Conservation (phyloP, 2,888 invertebrate genomes). For the Toxonevra muliebris region DNA sequence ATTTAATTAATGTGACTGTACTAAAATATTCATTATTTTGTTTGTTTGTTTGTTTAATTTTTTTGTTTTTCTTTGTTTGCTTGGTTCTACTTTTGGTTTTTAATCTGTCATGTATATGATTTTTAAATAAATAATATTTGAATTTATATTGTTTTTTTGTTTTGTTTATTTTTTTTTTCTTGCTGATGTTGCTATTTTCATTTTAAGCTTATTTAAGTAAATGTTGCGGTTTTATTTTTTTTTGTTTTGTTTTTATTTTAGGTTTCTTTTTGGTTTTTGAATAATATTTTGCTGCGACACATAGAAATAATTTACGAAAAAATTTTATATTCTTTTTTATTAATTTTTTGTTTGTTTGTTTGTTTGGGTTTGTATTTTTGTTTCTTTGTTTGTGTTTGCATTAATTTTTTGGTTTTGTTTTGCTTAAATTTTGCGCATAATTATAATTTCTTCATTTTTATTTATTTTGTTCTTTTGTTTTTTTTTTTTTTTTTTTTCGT, state of each 20-base stretch:
- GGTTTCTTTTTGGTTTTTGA: too few relatives aligned
- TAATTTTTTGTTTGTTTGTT: too few relatives aligned
- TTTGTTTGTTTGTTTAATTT: too few relatives aligned
- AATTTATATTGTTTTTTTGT: background rate
- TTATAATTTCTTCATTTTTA: background rate
- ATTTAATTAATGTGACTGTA: too few relatives aligned
- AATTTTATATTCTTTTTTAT: too few relatives aligned
- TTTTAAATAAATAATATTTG: background rate
- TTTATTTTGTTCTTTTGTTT: conserved; percentile 22
- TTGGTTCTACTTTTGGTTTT: conserved; percentile 27
- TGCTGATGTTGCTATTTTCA: conserved; percentile 41
- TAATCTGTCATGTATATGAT: conserved; percentile 37
- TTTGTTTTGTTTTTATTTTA: background rate
- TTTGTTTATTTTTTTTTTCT: conserved; percentile 41
- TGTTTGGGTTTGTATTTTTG: conserved; percentile 3
- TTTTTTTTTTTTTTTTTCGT: conserved; percentile 25
- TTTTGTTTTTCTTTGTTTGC: too few relatives aligned
- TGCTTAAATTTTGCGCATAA: background rate
- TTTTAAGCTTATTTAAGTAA: conserved; percentile 47
- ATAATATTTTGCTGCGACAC: conserved; percentile 1
- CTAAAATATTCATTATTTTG: too few relatives aligned
- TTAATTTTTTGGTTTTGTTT: conserved; percentile 19
- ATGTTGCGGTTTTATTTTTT: conserved; percentile 41
- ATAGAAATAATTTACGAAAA: conserved; percentile 2
- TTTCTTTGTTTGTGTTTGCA: conserved; percentile 9